Conservation (phyloP, 2,888 invertebrate genomes). For the Papilio protenor region DNA sequence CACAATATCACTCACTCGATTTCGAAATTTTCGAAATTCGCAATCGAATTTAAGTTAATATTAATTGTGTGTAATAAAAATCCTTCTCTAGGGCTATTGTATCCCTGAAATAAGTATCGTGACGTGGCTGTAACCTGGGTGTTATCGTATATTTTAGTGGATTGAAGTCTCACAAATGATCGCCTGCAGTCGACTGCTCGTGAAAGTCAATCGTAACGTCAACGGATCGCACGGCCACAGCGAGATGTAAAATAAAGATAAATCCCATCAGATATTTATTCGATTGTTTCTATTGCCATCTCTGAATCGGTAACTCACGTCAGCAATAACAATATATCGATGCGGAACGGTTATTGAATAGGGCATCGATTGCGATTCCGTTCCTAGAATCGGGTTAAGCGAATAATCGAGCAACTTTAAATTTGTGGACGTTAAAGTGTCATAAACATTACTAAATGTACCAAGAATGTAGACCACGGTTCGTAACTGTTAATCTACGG, state of each 20-base stretch:
- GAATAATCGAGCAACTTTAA: slow-evolving; percentile 22
- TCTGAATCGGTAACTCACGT: slow-evolving; percentile 77
- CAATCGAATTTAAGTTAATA: background rate
- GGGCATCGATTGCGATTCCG: slow-evolving; percentile 69
- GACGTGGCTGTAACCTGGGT: background rate
- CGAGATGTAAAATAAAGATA: slow-evolving; percentile 73
- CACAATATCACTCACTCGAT: background rate
- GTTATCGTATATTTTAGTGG: background rate
- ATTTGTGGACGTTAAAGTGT: slow-evolving; percentile 40
- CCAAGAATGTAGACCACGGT: background rate
- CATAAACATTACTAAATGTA: slow-evolving; percentile 32
- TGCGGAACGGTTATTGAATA: slow-evolving; percentile 63
- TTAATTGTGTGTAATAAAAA: background rate
- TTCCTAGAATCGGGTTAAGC: slow-evolving; percentile 57
- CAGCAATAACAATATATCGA: slow-evolving; percentile 79
- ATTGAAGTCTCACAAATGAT: background rate
- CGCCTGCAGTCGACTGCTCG: slow-evolving; percentile 1
- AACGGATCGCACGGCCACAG: slow-evolving; percentile 47
- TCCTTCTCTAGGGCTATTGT: no score
- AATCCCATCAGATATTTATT: slow-evolving; percentile 73
- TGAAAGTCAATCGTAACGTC: slow-evolving; percentile 8
- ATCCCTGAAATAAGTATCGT: background rate
- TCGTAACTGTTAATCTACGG: background rate
- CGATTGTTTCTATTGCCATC: slow-evolving; percentile 76
- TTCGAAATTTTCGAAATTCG: background rate